Evolutionary conservation across 2,888 invertebrate genomes (phyloP), one percentile per base, ranked within the genome.

Genomic region (Himalopsyche kuldschensis): DNA sequence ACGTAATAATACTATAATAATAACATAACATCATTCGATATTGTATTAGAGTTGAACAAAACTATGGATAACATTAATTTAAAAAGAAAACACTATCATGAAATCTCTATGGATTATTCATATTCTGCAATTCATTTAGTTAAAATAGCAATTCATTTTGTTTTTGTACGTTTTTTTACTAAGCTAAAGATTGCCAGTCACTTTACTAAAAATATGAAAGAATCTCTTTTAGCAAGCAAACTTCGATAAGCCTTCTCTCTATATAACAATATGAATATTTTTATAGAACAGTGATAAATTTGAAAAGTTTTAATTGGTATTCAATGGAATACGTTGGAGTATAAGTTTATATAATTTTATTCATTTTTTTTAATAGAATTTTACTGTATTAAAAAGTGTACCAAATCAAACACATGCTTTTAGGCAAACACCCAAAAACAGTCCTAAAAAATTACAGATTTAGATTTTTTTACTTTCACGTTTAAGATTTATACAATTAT

Each of bases 131-230:
- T n/a, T n/a, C n/a, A n/a, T n/a, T n/a, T n/a, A n/a, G n/a, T 55
- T 2, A 55, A 20, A 55, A 55, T 55, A 55, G 55, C 55, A 4
- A 31, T 31, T 75, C 75, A 75, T 5, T 20, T 55, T 55, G 20
- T 32, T 41, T 77, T 77, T 77, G 77, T 77, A 77, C 77, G 77
- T 77, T 35, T 24, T 77, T 77, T 77, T 17, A 32, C 77, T 77
- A 77, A 77, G 77, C 77, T 77, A 77, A 41, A 41, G 77, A 77
- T 77, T 77, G 41, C 32, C 77, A 41, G 77, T 77, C 77, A 77
- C 77, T 77, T 77, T 77, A 77, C 77, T 77, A 77, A 77, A 41
- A 77, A 41, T 77, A 77, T 77, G 35, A 35, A 77, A 41, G 77
- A 77, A 55, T 55, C 41, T 41, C 75, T 77, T 77, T 77, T 77